Base-by-base conservation (phyloP, 2,797 vertebrate genomes). In the Pitangus sulphuratus region DNA sequence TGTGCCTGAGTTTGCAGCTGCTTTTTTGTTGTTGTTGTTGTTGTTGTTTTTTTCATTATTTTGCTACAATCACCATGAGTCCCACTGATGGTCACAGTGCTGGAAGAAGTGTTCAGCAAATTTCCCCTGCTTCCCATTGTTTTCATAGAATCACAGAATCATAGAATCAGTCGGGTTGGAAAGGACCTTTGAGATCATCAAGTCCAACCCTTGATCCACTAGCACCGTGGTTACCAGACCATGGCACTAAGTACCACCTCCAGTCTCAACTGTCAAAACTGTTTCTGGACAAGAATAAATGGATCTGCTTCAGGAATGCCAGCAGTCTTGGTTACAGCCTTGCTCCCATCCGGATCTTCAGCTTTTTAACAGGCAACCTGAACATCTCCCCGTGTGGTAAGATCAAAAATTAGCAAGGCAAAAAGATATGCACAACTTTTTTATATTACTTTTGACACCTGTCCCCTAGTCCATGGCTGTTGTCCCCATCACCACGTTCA, bases 21-120 rank as follows among this genome's bases (percentile, higher is more conserved):
- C 13, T 51, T 72, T 80, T 62, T 40, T n/a, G n/a, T n/a, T n/a
- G n/a, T n/a, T n/a, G n/a, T n/a, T n/a, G n/a, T n/a, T n/a, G n/a
- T n/a, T n/a, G n/a, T n/a, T n/a, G n/a, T n/a, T n/a, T 26, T 37
- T 17, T 18, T n/a, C 40, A 33, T 47, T 79, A 7, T 78, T 93
- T 93, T 86, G 33, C 54, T 79, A 17, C 57, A 69, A 30, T 81
- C 69, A 51, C 50, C 50, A 30, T 81, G 44, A 81, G 53, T 33
- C 44, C 44, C 60, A 56, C 25, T 81, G 82, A 80, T 53, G 87
- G 65, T 10, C 84, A 31, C 35, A 37, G 44, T 3, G 31, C 53
- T 57, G 39, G 64, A 70, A 88, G 68, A 90, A 80, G 40, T 70
- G 35, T 48, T 85, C 33, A 70, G 53, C 42, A 85, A 91, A 93